Base-by-base conservation (phyloP, 2,888 invertebrate species). In the Harmothoe impar region DNA sequence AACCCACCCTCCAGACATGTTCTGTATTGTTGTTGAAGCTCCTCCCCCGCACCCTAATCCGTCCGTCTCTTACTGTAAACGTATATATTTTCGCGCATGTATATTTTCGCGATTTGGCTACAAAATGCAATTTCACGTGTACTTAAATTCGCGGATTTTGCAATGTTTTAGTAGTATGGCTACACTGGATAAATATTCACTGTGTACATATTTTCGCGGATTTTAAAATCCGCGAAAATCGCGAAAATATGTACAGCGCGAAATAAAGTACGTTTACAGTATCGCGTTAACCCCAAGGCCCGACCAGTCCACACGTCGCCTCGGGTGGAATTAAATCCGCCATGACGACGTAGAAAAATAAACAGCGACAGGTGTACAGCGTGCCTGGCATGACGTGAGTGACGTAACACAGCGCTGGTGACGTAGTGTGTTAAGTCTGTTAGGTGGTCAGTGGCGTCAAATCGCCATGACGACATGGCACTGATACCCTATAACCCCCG, bases 381-480 rank as follows among this genome's bases (percentile, higher is more conserved):
- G 77, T 31, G 31, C 7, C 3, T 31, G 77, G 17, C 29, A 31
- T 77, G 81, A 43, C 81, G 17, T n/a, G 3, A 29, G 62, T 31
- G 77, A 77, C 77, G 77, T 77, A 20, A 77, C 25, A 62, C n/a
- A 20, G 20, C 62, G 62, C 12, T n/a, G 77, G 31, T 31, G 77
- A 77, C 77, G 77, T 77, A 20, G 77, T 77, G 81, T 43, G 81
- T 81, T 7, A 81, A 17, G 81, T 81, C 81, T 33, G 81, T 35
- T 35, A 23, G 10, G 23, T 12, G 33, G 17, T 12, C 81, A 43
- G 81, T 43, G 25, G 31, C 77, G 31, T 77, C 29, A n/a, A 17
- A 3, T 35, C 81, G 43, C 33, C 43, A 81, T 77, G 81, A 81
- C 81, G 35, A 81, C 81, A 43, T 17, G 81, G 20, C 31, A 15